Percentiles rank a stretch among this genome's conserved stretches.
These are phyloP conservation scores for Urechis unicinctus DNA, from an alignment of 2,888 invertebrate species.

Conservation along the genomic window DNA sequence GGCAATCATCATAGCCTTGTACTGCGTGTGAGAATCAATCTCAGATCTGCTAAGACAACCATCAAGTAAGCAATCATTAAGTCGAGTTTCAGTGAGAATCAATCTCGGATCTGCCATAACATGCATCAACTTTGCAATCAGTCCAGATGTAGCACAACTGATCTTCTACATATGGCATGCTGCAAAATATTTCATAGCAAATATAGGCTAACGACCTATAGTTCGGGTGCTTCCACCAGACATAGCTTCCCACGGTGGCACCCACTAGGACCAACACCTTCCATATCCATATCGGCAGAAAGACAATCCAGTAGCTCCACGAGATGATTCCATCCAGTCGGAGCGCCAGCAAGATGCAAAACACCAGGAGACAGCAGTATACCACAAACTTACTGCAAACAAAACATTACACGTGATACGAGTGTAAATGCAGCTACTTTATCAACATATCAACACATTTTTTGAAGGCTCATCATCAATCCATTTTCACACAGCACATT, in stretches of 20 bases:
- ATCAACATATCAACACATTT: neutral
- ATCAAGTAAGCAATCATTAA: too few relatives aligned
- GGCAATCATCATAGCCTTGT: conserved; percentile 96
- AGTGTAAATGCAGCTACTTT: too few relatives aligned
- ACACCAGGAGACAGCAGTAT: conserved; percentile 83
- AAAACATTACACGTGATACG: conserved; percentile 29
- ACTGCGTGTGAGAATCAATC: conserved; percentile 93
- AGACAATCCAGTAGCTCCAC: conserved; percentile 95
- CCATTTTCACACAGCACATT: neutral
- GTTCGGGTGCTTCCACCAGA: conserved; percentile 95
- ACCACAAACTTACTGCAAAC: conserved; percentile 90
- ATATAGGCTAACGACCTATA: too few relatives aligned
- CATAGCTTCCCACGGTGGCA: conserved; percentile 83
- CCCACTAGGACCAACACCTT: conserved; percentile 81
- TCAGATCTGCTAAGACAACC: conserved; percentile 68
- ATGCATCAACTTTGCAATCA: too few relatives aligned
- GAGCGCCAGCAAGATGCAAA: conserved; percentile 83
- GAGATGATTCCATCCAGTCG: conserved; percentile 76
- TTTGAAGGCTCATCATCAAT: neutral
- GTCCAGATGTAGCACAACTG: too few relatives aligned
- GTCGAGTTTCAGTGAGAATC: too few relatives aligned
- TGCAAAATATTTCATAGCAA: too few relatives aligned
- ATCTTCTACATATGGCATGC: too few relatives aligned
- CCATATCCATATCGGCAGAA: conserved; percentile 96
- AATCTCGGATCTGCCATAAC: too few relatives aligned